A percentile compares a stretch with the other conserved stretches of the same genome.
Conservation (phyloP, 2,797 vertebrate species). For the Neosilurus mollespiculum region DNA sequence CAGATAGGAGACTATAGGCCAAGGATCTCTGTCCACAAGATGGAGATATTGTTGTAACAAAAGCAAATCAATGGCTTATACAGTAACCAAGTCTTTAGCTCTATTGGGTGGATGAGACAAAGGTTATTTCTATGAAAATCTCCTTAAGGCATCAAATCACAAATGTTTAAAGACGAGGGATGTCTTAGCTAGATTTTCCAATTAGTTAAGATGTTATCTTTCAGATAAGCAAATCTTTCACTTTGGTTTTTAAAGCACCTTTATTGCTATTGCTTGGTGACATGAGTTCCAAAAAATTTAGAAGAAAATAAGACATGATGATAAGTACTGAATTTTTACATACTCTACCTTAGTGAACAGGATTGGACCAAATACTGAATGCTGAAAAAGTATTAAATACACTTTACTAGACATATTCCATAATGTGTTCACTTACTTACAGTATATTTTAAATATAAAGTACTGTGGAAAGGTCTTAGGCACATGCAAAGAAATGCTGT, state of each 20-base stretch:
- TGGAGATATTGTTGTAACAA: slow-evolving; percentile 63
- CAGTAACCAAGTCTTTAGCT: background rate
- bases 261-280: background rate
- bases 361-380: background rate
- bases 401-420: background rate
- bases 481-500: too few species aligned
- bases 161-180: background rate
- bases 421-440: background rate
- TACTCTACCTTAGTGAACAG: background rate
- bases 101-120: background rate
- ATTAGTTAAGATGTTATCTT: background rate
- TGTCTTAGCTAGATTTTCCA: background rate
- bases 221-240: background rate
- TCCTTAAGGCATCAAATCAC: background rate
- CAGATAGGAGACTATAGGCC: background rate
- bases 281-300: background rate
- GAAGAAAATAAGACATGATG: too few species aligned
- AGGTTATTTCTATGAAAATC: background rate
- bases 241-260: background rate
- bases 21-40: slow-evolving; percentile 63
- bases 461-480: too few species aligned
- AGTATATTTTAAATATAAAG: background rate
- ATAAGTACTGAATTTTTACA: background rate
- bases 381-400: background rate
- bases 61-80: slow-evolving; percentile 13